Evolutionary conservation across 2,113 vertebrate genomes (phyloP).

Genomic region (Erinaceus europaeus): DNA sequence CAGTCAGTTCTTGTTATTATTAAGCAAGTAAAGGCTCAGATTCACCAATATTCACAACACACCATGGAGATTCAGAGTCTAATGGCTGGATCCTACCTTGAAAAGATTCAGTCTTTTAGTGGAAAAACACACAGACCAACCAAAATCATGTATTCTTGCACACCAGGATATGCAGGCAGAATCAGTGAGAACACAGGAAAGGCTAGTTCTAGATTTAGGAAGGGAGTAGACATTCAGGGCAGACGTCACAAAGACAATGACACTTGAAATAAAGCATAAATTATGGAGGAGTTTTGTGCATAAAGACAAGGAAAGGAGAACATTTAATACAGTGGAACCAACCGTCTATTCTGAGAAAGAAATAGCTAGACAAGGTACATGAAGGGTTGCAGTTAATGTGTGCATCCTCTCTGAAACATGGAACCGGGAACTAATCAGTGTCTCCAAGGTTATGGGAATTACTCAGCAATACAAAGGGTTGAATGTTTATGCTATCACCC

Average conservation of each 20-base stretch:
- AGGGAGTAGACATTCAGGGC: background rate
- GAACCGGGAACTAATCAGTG: too few species aligned
- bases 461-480: too few species aligned
- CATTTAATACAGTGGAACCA: background rate
- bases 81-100: background rate
- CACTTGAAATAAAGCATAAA: background rate
- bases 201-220: background rate
- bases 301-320: background rate
- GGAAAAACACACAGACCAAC: too few species aligned
- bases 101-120: background rate
- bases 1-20: background rate
- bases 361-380: too few species aligned
- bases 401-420: too few species aligned
- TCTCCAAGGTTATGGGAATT: too few species aligned
- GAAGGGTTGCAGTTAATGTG: too few species aligned
- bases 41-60: background rate
- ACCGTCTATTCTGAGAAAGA: too few species aligned
- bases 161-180: background rate
- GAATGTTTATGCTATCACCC: too few species aligned
- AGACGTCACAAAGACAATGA: background rate
- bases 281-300: background rate
- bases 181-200: background rate
- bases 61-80: background rate
- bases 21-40: background rate
- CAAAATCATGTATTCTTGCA: background rate